Evolutionary conservation across 2,797 vertebrate genomes (phyloP).

Genomic region (Gymnopithys bicolor): DNA sequence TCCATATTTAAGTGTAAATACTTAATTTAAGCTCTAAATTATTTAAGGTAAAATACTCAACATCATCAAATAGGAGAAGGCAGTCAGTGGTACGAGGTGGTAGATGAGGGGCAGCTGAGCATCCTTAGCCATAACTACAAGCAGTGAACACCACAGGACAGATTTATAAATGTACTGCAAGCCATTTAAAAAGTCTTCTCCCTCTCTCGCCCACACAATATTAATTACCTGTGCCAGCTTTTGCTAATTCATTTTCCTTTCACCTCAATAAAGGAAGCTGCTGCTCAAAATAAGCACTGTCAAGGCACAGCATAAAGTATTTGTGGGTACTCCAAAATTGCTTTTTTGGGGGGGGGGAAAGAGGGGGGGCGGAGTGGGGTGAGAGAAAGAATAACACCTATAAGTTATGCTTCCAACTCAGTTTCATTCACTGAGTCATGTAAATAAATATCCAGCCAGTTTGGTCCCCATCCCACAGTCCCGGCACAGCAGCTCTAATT

Average conservation of each 20-base stretch:
- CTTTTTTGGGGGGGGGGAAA: not conserved
- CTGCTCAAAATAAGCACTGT: slow-evolving; percentile 18
- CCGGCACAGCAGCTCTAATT: slow-evolving; percentile 29
- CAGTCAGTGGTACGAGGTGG: not conserved
- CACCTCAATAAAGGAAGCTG: slow-evolving; percentile 30
- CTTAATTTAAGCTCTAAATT: not conserved
- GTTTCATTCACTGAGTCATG: slow-evolving; percentile 55
- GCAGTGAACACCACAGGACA: not conserved
- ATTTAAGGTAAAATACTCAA: not conserved
- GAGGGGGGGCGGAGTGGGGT: not conserved
- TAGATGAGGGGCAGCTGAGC: slow-evolving; percentile 1
- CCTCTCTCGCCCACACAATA: slow-evolving; percentile 31
- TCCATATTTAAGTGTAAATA: not conserved
- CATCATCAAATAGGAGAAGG: not conserved
- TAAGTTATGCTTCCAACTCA: slow-evolving; percentile 67
- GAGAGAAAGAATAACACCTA: slow-evolving; percentile 60
- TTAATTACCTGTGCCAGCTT: slow-evolving; percentile 50
- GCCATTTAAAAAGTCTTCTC: slow-evolving; percentile 31
- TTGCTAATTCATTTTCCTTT: slow-evolving; percentile 52
- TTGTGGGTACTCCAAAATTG: slow-evolving; percentile 5
- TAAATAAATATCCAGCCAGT: slow-evolving; percentile 72
- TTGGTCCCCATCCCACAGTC: slow-evolving; percentile 47
- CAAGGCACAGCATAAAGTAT: slow-evolving; percentile 8
- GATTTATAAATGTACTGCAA: slow-evolving; percentile 39
- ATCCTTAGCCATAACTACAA: not conserved